phyloP scores from a whole-genome alignment of 2,113 vertebrate species.

The Sinocyclocheilus rhinocerous region DNA sequence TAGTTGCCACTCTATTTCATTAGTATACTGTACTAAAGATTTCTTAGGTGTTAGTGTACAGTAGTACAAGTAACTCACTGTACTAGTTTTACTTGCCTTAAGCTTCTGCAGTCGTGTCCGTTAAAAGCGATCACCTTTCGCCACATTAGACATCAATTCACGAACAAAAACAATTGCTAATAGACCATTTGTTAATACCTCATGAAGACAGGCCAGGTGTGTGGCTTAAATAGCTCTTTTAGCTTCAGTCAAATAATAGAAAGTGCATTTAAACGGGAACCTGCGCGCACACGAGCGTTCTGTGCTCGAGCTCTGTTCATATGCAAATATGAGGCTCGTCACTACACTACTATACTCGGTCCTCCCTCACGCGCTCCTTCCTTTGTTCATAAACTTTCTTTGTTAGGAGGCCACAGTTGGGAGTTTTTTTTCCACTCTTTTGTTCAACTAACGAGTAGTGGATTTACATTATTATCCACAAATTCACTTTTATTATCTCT shows the following conservation, averaged over 20 bases:
- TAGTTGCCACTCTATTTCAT: neutral
- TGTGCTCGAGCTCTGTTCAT: slow-evolving; percentile 73
- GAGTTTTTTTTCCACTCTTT: slow-evolving; percentile 61
- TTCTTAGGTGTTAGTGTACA: neutral
- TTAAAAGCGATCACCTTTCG: neutral
- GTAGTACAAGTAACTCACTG: neutral
- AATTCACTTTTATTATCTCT: neutral
- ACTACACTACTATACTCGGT: slow-evolving; percentile 63
- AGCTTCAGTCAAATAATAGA: slow-evolving; percentile 24
- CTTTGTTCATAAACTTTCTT: slow-evolving; percentile 79
- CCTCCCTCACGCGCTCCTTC: slow-evolving; percentile 70
- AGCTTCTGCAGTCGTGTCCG: neutral
- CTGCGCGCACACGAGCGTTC: slow-evolving; percentile 47
- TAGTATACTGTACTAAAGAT: neutral
- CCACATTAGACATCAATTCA: neutral
- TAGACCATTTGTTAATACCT: neutral
- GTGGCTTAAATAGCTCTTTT: neutral
- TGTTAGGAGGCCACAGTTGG: slow-evolving; percentile 63
- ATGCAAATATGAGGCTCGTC: slow-evolving; percentile 76
- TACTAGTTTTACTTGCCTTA: neutral
- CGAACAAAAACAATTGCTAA: neutral
- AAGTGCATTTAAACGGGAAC: slow-evolving; percentile 5
- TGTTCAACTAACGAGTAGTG: slow-evolving; percentile 55
- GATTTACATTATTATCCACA: slow-evolving; percentile 11
- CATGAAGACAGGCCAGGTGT: slow-evolving; percentile 4